These are phyloP conservation scores for Oligia latruncula DNA, from an alignment of 2,888 invertebrate species.

Conservation along the genomic window DNA sequence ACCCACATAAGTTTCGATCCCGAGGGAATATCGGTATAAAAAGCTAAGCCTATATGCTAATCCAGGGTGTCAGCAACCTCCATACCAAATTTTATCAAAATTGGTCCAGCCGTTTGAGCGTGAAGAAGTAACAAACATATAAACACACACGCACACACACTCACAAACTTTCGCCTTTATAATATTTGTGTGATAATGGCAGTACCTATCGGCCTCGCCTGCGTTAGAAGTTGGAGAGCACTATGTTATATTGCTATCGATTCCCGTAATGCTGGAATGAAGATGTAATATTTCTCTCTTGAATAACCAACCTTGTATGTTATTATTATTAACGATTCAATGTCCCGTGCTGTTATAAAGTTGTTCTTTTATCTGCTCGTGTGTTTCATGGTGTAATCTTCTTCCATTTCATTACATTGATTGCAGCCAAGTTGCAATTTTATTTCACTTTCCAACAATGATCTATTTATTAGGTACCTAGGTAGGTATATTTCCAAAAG, in stretches of 20 bases:
- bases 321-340: not conserved
- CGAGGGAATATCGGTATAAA: too few relatives aligned
- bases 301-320: slow-evolving; percentile 12
- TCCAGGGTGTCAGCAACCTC: too few relatives aligned
- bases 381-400: not conserved
- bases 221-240: slow-evolving; percentile 4
- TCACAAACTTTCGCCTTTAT: too few relatives aligned
- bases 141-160: too few relatives aligned
- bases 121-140: too few relatives aligned
- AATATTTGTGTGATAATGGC: not conserved
- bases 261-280: slow-evolving; percentile 2
- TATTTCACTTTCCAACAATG: not conserved
- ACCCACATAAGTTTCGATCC: too few relatives aligned
- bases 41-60: too few relatives aligned
- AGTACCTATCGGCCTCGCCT: not conserved
- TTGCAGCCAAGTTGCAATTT: not conserved
- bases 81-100: too few relatives aligned
- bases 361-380: not conserved
- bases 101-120: too few relatives aligned
- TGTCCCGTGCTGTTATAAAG: not conserved
- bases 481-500: not conserved
- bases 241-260: not conserved
- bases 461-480: not conserved
- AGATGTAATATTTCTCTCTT: slow-evolving; percentile 15
- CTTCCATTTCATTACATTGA: not conserved